A percentile compares a stretch with the other conserved stretches of the same genome.
These are phyloP conservation scores for Pogonognathellus flavescens DNA, from an alignment of 1,140 invertebrate genomes.

Conservation along the genomic window DNA sequence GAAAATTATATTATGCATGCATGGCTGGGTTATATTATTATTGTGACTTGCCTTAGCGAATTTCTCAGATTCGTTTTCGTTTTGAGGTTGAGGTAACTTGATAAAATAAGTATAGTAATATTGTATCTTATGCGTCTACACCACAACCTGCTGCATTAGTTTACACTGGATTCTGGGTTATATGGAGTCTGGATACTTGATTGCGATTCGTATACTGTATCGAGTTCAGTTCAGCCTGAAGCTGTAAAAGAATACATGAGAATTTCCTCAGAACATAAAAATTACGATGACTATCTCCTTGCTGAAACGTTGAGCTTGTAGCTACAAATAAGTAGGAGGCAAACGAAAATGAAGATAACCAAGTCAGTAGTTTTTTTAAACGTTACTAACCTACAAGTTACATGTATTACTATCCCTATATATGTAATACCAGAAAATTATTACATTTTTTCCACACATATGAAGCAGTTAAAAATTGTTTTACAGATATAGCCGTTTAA, in stretches of 20 bases:
- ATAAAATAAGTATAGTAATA: background rate
- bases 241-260: slow-evolving; percentile 16
- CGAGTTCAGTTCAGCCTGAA: background rate
- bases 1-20: slow-evolving; percentile 47
- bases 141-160: background rate
- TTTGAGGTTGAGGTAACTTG: background rate
- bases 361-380: too few species aligned
- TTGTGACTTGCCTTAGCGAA: slow-evolving; percentile 25
- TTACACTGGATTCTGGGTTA: background rate
- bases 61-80: slow-evolving; percentile 40
- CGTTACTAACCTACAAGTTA: background rate
- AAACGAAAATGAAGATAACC: background rate
- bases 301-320: slow-evolving; percentile 1
- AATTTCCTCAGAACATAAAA: slow-evolving; percentile 39
- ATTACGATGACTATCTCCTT: slow-evolving; percentile 37
- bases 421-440: too few species aligned
- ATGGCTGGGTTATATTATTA: slow-evolving; percentile 11
- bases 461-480: too few species aligned
- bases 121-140: too few species aligned
- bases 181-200: background rate
- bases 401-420: background rate
- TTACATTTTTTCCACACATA: too few species aligned
- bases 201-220: background rate
- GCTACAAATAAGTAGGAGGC: slow-evolving; percentile 22
- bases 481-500: too few species aligned